Conservation (phyloP, 1,140 invertebrate species). For the Rhopalosiphum padi region DNA sequence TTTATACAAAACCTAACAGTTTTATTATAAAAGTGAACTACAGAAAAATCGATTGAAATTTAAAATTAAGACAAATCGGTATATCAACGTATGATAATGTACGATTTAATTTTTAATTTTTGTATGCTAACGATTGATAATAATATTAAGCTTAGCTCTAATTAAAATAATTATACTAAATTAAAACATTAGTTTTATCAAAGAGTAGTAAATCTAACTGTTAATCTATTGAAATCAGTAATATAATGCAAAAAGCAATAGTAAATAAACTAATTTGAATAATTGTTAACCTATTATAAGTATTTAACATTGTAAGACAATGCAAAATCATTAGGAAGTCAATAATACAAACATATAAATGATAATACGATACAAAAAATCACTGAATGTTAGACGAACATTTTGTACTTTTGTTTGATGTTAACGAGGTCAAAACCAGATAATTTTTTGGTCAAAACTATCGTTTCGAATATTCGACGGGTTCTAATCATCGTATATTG, state of each 20-base stretch:
- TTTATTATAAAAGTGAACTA: too few relatives aligned
- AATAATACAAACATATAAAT: background rate
- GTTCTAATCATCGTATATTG: background rate
- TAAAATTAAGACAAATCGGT: too few relatives aligned
- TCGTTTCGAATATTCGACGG: background rate
- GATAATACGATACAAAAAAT: background rate
- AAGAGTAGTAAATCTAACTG: background rate
- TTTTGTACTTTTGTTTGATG: background rate
- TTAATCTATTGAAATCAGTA: background rate
- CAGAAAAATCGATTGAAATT: too few relatives aligned
- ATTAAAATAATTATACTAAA: background rate
- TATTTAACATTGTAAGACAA: background rate
- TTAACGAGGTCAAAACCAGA: slow-evolving; percentile 2
- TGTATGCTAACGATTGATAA: background rate
- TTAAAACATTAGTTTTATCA: background rate
- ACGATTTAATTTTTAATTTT: background rate
- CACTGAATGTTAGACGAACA: background rate
- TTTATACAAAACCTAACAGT: too few relatives aligned
- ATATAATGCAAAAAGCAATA: background rate
- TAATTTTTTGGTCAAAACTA: background rate
- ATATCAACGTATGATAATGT: too few relatives aligned
- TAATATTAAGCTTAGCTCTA: background rate
- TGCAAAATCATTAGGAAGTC: background rate
- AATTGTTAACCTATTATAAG: background rate
- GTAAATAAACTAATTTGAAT: background rate